Percentiles rank a stretch among this genome's conserved stretches.
phyloP scores from a whole-genome alignment of 2,113 vertebrate genomes.

The Smithornis capensis region DNA sequence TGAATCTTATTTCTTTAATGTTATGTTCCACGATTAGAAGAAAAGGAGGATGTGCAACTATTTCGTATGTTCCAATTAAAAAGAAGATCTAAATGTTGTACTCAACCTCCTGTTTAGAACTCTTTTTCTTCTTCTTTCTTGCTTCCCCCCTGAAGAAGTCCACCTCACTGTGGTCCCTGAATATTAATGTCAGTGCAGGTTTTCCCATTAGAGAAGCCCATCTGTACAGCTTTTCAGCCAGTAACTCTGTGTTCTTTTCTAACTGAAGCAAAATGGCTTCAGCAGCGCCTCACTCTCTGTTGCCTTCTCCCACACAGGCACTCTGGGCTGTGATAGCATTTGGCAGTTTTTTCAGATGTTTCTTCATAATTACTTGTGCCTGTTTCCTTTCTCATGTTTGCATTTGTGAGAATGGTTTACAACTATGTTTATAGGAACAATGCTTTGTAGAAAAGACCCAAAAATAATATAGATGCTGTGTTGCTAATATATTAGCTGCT shows the following conservation, averaged over 20 bases:
- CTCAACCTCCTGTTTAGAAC: background rate
- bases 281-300: background rate
- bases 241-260: background rate
- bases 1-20: background rate
- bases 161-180: background rate
- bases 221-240: constrained; percentile 1
- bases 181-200: background rate
- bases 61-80: background rate
- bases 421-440: background rate
- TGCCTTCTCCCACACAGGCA: constrained; percentile 20
- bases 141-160: background rate
- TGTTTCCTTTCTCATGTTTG: constrained; percentile 25
- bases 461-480: background rate
- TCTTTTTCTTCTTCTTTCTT: background rate
- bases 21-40: background rate
- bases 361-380: background rate
- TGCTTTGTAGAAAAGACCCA: background rate
- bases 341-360: constrained; percentile 5
- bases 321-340: background rate
- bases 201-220: background rate
- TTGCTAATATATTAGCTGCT: constrained; percentile 28
- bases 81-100: background rate
- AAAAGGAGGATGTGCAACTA: background rate
- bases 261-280: background rate
- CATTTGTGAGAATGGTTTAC: background rate